These are phyloP conservation scores for Danio albolineatus DNA, from an alignment of 2,797 vertebrate species.

Conservation along the genomic window DNA sequence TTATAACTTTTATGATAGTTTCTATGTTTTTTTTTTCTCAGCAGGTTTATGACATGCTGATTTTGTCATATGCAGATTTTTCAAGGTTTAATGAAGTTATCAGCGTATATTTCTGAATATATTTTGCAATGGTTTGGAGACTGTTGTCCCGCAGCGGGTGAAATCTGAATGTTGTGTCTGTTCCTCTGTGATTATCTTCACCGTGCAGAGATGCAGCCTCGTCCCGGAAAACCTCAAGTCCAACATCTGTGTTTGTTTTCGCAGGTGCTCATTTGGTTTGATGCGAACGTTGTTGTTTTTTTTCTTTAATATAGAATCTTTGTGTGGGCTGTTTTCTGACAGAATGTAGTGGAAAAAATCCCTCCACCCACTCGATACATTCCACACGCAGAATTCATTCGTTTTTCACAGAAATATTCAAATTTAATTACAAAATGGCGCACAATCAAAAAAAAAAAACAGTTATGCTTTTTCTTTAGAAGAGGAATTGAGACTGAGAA, in stretches of 20 bases:
- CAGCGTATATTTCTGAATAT: not conserved
- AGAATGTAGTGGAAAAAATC: conserved; percentile 38
- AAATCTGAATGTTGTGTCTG: conserved; percentile 42
- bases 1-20: too few species aligned
- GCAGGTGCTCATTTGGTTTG: conserved; percentile 84
- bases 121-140: not conserved
- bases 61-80: not conserved
- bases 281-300: conserved; percentile 66
- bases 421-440: conserved; percentile 44
- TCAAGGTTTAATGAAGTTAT: conserved; percentile 3
- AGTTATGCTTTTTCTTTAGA: conserved; percentile 32
- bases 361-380: conserved; percentile 31
- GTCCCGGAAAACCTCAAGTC: conserved; percentile 72
- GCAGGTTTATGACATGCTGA: too few species aligned
- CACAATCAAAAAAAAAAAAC: conserved; percentile 48
- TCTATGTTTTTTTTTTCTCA: too few species aligned
- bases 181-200: conserved; percentile 47
- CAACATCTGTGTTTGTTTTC: conserved; percentile 76
- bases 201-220: conserved; percentile 29
- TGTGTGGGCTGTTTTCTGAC: conserved; percentile 59
- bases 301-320: conserved; percentile 59
- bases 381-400: conserved; percentile 20
- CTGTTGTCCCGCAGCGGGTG: not conserved
- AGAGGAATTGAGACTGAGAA: conserved; percentile 29
- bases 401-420: conserved; percentile 56